Evolutionary conservation across 2,888 invertebrate species (phyloP).

Genomic region (Stenoptilia bipunctidactyla): DNA sequence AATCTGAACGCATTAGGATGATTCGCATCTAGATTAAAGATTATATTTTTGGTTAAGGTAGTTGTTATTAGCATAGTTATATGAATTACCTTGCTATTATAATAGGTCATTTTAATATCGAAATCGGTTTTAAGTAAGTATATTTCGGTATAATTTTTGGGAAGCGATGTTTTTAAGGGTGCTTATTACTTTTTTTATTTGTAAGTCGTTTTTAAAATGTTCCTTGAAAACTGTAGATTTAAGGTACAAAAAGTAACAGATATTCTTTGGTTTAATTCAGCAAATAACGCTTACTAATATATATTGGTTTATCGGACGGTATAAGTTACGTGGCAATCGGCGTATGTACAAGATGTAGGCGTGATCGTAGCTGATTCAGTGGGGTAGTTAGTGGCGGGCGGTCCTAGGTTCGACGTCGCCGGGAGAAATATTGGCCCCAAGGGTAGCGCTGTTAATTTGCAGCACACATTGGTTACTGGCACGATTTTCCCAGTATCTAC

Average conservation of each 20-base stretch:
- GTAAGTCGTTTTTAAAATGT: not conserved
- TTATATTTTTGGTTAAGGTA: constrained; percentile 63
- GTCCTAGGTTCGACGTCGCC: constrained; percentile 60
- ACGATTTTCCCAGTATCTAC: constrained; percentile 55
- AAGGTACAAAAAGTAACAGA: not conserved
- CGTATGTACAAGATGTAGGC: constrained; percentile 67
- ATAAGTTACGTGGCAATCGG: constrained; percentile 59
- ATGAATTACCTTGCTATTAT: constrained; percentile 60
- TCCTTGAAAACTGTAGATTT: not conserved
- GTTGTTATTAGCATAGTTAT: constrained; percentile 68
- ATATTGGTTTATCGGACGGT: constrained; percentile 57
- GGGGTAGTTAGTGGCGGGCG: constrained; percentile 66
- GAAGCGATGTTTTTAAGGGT: constrained; percentile 37
- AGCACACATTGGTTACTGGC: constrained; percentile 49
- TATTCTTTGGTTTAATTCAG: constrained; percentile 31
- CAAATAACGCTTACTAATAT: constrained; percentile 44
- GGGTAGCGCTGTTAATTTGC: constrained; percentile 66
- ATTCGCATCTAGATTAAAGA: constrained; percentile 70
- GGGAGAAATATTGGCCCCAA: constrained; percentile 63
- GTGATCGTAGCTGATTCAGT: constrained; percentile 69
- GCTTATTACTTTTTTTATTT: not conserved
- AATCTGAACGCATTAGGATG: constrained; percentile 68
- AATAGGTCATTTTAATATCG: constrained; percentile 59
- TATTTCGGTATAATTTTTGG: constrained; percentile 36
- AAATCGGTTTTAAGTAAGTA: constrained; percentile 28